phyloP scores from a whole-genome alignment of 2,888 invertebrate genomes.

The Ischnus inquisitorius region DNA sequence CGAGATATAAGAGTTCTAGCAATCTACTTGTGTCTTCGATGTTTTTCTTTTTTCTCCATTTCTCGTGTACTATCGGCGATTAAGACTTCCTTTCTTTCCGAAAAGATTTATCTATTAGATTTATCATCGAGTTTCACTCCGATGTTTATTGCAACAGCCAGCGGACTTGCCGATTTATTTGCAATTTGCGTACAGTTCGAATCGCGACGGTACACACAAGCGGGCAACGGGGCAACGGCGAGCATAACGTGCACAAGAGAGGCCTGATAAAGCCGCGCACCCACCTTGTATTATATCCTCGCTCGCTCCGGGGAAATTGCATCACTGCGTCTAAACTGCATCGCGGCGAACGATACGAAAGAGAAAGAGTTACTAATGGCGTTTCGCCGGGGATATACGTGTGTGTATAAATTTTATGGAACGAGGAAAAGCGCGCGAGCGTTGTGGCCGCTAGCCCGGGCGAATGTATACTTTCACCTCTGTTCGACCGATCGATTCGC shows the following conservation, averaged over 20 bases:
- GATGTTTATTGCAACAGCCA: constrained; percentile 28
- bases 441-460: constrained; percentile 6
- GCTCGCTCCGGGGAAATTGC: constrained; percentile 36
- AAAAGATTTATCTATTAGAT: constrained; percentile 28
- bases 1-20: background rate
- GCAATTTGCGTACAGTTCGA: background rate
- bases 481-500: constrained; percentile 36
- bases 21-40: background rate
- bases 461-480: constrained; percentile 45
- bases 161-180: constrained; percentile 9
- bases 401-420: background rate
- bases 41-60: constrained; percentile 6
- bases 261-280: constrained; percentile 22
- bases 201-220: background rate
- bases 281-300: background rate
- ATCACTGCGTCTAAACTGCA: constrained; percentile 15
- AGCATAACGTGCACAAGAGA: background rate
- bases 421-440: background rate
- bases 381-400: background rate
- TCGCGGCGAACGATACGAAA: constrained; percentile 21
- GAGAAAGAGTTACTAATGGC: constrained; percentile 16
- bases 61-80: constrained; percentile 13
- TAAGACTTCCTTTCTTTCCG: constrained; percentile 36
- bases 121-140: constrained; percentile 17
- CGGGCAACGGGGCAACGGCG: background rate